phyloP scores from a whole-genome alignment of 2,113 vertebrate species.

The Aptenodytes forsteri region DNA sequence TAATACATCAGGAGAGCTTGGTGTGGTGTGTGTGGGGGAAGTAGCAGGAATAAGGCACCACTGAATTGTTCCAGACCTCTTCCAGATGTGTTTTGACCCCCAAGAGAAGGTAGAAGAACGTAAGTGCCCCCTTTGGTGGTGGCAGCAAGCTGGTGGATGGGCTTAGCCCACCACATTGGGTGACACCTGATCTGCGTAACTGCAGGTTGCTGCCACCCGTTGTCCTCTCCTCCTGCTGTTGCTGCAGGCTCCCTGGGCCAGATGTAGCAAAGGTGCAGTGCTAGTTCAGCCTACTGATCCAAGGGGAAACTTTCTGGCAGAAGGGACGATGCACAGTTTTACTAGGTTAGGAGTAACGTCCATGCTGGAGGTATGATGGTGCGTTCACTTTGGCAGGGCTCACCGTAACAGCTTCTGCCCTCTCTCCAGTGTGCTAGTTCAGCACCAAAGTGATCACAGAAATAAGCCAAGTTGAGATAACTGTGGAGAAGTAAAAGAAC shows the following conservation, averaged over 20 bases:
- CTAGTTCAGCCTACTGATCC: neutral
- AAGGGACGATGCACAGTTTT: neutral
- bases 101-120: neutral
- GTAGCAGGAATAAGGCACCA: neutral
- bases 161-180: neutral
- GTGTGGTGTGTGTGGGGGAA: fast-evolving
- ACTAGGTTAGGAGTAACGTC: neutral
- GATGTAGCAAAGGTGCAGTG: neutral
- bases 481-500: neutral
- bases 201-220: neutral
- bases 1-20: neutral
- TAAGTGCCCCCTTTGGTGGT: neutral
- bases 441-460: neutral
- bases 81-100: neutral
- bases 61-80: neutral
- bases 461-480: neutral
- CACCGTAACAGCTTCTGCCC: neutral
- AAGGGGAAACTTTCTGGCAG: neutral
- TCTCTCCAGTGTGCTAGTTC: neutral
- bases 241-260: neutral
- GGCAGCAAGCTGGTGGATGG: neutral
- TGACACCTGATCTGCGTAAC: neutral
- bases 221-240: neutral
- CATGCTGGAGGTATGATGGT: neutral
- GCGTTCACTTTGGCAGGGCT: fast-evolving